Evolutionary conservation across 2,797 vertebrate genomes (phyloP).

Genomic region (Falco peregrinus): DNA sequence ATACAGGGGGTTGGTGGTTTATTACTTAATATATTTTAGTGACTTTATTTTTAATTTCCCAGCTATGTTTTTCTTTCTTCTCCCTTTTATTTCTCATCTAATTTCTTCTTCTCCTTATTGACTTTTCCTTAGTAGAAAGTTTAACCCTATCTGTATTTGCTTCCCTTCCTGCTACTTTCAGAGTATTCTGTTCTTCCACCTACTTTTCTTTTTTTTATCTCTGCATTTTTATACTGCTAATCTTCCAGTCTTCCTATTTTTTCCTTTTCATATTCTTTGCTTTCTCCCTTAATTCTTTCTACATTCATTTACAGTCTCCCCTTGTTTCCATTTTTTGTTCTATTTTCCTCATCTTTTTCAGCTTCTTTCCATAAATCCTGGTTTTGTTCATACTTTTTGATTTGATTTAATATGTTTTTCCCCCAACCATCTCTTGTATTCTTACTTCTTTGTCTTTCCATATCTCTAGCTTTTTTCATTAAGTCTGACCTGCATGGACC

Average conservation of each 20-base stretch:
- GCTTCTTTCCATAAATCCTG: not conserved
- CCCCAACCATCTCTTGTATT: not conserved
- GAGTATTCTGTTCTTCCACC: not conserved
- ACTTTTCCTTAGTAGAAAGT: not conserved
- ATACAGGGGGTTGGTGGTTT: not conserved
- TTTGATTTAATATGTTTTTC: not conserved
- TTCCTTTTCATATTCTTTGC: not conserved
- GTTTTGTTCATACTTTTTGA: not conserved
- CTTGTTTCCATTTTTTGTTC: not conserved
- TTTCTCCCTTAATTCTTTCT: not conserved
- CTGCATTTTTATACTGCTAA: not conserved
- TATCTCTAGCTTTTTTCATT: not conserved
- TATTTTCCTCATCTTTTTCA: not conserved
- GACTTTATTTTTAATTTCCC: not conserved
- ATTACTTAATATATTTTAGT: not conserved
- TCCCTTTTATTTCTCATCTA: not conserved
- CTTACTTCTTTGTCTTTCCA: not conserved
- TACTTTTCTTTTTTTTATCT: not conserved
- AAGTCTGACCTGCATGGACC: not conserved
- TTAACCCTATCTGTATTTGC: not conserved
- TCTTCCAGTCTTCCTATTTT: not conserved
- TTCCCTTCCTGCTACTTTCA: not conserved
- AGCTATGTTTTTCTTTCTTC: not conserved
- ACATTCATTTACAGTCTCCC: not conserved
- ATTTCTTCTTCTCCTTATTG: not conserved